Conservation (phyloP, 2,888 invertebrate species). For the Amblyjoppa fuscipennis region DNA sequence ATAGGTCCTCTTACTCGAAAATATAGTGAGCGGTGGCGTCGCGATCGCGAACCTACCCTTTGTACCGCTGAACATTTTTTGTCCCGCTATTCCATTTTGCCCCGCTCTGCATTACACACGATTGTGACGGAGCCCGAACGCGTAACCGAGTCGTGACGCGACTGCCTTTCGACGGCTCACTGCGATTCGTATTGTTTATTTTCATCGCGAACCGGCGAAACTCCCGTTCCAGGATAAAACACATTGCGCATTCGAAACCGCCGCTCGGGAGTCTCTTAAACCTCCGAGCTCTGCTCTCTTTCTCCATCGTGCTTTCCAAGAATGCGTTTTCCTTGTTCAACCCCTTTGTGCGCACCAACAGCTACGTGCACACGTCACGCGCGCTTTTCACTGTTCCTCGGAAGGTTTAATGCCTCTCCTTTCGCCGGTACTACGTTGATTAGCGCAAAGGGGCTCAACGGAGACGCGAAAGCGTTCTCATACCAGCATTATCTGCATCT, state of each 20-base stretch:
- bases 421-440: conserved; percentile 39
- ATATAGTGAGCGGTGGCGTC: too few relatives aligned
- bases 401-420: conserved; percentile 48
- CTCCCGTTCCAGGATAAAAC: neutral
- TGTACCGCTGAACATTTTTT: neutral
- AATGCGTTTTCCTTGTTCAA: conserved; percentile 24
- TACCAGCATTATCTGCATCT: conserved; percentile 60
- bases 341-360: neutral
- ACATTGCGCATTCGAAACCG: conserved; percentile 1
- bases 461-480: conserved; percentile 55
- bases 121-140: neutral
- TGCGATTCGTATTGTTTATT: conserved; percentile 11
- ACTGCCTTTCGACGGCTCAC: neutral
- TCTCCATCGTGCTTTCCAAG: neutral
- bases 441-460: conserved; percentile 52
- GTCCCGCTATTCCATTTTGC: neutral
- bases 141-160: conserved; percentile 12
- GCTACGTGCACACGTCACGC: conserved; percentile 18
- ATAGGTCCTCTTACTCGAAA: too few relatives aligned
- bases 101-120: neutral
- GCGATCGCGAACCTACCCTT: too few relatives aligned
- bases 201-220: neutral
- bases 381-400: conserved; percentile 53
- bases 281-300: neutral
- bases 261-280: conserved; percentile 3